Base-by-base conservation (phyloP, 2,113 vertebrate genomes). In the Lampris megalopsis region DNA sequence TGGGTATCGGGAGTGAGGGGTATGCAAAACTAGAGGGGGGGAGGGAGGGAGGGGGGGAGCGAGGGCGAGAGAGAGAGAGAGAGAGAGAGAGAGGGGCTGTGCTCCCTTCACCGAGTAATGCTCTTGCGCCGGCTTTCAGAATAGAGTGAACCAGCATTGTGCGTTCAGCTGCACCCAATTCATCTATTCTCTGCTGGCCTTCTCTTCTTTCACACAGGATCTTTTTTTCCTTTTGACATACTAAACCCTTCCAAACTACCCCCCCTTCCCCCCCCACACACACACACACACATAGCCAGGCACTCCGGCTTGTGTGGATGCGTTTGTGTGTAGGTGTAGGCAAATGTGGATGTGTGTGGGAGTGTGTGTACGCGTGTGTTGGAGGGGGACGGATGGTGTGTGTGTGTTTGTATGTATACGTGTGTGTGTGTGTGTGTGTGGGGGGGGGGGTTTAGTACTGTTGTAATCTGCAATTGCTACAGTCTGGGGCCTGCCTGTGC, bases 391-490 rank as follows among this genome's bases (percentile, higher is more conserved):
- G 11, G 10, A 37, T 24, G 42, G 52, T 11, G 11, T 35, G 41
- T 8, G 70, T 35, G 42, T 40, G 37, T 56, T 56, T 24, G 24
- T 24, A 24, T 24, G 24, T 24, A 24, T 24, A 24, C 24, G 24
- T 24, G 24, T 24, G 24, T 24, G 24, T 24, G 8, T 1, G 63
- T 3, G 45, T 59, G 70, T 9, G 45, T 76, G 73, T 87, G 8
- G 45, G 43, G 81, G 70, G 78, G 77, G 65, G 86, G 71, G 73
- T 43, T 68, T 76, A 67, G 77, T 60, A 76, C 81, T 86, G 91
- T 94, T 95, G 93, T 96, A 96, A 95, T 94, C 95, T 94, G n/a
- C 88, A 94, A 93, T 95, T 96, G 95, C 96, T 96, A 95, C 95
- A 96, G 94, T 96, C 93, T 90, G 93, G 52, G 80, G 94, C 93